phyloP scores from a whole-genome alignment of 2,113 vertebrate genomes.

The Rhinolophus sinicus region DNA sequence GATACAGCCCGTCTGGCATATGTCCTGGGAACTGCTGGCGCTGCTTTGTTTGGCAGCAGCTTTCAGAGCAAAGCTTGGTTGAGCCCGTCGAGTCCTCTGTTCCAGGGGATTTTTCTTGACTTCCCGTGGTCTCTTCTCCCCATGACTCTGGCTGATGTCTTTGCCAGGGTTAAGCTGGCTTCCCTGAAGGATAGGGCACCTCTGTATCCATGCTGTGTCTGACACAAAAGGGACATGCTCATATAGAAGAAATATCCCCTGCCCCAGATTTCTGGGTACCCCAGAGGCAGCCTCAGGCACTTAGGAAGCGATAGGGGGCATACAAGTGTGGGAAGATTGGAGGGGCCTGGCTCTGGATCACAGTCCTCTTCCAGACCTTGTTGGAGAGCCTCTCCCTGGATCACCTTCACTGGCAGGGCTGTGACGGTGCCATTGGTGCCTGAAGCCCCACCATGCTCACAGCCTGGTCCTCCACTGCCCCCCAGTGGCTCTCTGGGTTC shows the following conservation, averaged over 20 bases:
- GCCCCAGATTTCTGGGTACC: not conserved
- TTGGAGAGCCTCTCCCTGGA: not conserved
- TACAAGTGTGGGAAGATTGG: not conserved
- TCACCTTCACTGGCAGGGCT: not conserved
- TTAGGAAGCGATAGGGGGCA: not conserved
- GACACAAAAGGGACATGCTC: not conserved
- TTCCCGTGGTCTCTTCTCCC: not conserved
- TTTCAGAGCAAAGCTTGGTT: not conserved
- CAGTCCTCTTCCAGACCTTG: not conserved
- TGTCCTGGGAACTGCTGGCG: not conserved
- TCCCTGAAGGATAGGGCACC: not conserved
- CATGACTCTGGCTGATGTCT: not conserved
- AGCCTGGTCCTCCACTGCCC: conserved; percentile 4
- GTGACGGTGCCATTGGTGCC: not conserved
- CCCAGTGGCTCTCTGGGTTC: not conserved
- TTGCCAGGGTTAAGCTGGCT: not conserved
- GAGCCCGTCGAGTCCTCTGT: not conserved
- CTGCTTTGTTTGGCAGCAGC: not conserved
- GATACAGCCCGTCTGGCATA: not conserved
- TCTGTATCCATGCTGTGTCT: too few species aligned
- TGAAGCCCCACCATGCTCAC: not conserved
- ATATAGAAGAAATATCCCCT: not conserved
- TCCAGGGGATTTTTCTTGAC: not conserved
- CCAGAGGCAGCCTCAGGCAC: not conserved
- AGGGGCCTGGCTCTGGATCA: not conserved